Conservation (phyloP, 2,113 vertebrate genomes). For the Vulpes vulpes region DNA sequence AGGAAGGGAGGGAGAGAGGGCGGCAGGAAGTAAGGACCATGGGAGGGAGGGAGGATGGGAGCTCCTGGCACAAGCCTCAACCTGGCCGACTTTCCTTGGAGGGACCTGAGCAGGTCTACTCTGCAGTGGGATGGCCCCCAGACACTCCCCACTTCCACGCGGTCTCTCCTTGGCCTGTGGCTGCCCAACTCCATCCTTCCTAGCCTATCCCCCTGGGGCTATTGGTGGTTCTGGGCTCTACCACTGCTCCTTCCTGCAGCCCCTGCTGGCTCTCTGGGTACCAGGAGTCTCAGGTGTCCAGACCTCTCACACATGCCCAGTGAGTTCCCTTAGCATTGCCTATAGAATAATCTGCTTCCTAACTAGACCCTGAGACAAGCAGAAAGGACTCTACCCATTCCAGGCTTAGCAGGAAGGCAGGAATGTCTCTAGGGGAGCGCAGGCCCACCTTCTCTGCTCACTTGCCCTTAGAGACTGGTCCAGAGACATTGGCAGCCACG, state of each 20-base stretch:
- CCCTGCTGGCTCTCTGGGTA: neutral
- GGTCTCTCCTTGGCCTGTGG: neutral
- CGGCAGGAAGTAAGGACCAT: neutral
- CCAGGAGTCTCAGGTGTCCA: neutral
- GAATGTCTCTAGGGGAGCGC: neutral
- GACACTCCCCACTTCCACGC: too few relatives aligned
- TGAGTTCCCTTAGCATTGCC: neutral
- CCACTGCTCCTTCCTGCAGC: neutral
- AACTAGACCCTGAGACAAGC: fast-evolving
- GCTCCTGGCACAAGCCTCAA: too few relatives aligned
- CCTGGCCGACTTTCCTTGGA: too few relatives aligned
- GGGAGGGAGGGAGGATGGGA: too few relatives aligned
- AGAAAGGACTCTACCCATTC: neutral
- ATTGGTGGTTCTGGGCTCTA: neutral
- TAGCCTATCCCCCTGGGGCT: fast-evolving
- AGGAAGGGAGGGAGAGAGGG: neutral
- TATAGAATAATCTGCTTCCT: neutral
- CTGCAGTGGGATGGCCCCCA: too few relatives aligned
- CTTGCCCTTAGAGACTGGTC: neutral
- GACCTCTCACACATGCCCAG: neutral
- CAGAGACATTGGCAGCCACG: neutral
- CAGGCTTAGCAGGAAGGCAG: neutral
- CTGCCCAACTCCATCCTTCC: neutral
- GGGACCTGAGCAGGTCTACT: too few relatives aligned
- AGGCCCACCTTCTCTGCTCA: neutral